Evolutionary conservation across 2,113 vertebrate genomes (phyloP), one percentile per base, ranked within the genome.

Genomic region (Podarcis muralis): DNA sequence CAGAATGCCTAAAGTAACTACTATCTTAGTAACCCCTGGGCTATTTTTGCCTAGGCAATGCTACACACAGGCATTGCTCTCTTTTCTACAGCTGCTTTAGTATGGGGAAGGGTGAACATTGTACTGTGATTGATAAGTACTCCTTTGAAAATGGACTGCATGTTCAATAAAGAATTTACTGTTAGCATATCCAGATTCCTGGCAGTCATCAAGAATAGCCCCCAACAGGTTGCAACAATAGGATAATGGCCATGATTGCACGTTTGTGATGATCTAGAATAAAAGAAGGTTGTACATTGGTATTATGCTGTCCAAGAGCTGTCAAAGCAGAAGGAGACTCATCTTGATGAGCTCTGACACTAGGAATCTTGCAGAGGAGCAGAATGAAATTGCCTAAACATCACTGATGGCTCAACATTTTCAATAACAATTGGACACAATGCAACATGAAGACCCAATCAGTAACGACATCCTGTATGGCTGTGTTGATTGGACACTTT

Each of bases 191-290:
- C 32, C 66, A 93, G 65, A 8, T 4, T 48, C 78, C 62, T 22
- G 2, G 3, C 13, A 88, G 25, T 23, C 87, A 74, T 71, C 74
- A 27, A 6, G 72, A 84, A 68, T 62, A 37, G 37, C 90, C 48
- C 48, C 83, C 48, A 68, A 30, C 35, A 76, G 74, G 48, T 75
- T 85, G 81, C 43, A 75, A 20, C 6, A 72, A 93, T 86, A 72
- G 23, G 32, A 74, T 88, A 87, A 90, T 13, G 6, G 69, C n/a
- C 2, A 77, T 43, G 40, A 75, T 77, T 82, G 66, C 59, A 59
- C 71, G 15, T 82, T 90, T 89, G 23, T 81, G 78, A 76, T 48
- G 18, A 59, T 86, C 8, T 83, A 82, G 66, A 92, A 40, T 69
- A 87, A 81, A 7, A 62, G 3, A 25, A 74, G 77, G 18, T 16